Conservation (phyloP, 2,797 vertebrate species). For the Aulostomus chinensis region DNA sequence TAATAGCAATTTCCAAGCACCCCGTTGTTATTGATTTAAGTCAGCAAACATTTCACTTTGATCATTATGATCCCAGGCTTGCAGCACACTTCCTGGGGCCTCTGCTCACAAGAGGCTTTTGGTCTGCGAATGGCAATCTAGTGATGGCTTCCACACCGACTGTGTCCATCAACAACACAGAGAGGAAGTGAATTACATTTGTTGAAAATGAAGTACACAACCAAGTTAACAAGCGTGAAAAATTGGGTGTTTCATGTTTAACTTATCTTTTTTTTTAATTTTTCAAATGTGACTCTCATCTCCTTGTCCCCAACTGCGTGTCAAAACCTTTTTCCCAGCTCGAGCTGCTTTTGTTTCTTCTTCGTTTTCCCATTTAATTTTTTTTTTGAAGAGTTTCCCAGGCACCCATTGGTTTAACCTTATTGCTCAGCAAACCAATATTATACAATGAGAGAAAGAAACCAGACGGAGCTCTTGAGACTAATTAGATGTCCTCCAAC, state of each 20-base stretch:
- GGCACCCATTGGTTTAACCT: constrained; percentile 39
- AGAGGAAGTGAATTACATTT: no score
- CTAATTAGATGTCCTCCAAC: constrained; percentile 80
- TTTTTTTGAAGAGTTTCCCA: constrained; percentile 53
- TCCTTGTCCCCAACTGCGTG: constrained; percentile 3
- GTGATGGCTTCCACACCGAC: constrained; percentile 42
- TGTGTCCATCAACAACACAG: neutral
- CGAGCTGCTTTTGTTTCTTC: constrained; percentile 23
- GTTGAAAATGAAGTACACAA: constrained; percentile 41
- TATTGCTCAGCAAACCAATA: constrained; percentile 60
- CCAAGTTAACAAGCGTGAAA: constrained; percentile 41
- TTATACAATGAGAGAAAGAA: constrained; percentile 49
- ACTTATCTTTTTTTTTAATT: constrained; percentile 2
- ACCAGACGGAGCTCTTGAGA: constrained; percentile 68
- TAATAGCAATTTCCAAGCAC: constrained; percentile 78
- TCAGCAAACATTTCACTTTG: constrained; percentile 78
- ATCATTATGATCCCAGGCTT: constrained; percentile 73
- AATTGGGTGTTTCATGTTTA: constrained; percentile 4
- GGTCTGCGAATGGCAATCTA: constrained; percentile 61
- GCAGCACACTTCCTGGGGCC: constrained; percentile 69
- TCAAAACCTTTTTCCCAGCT: constrained; percentile 43
- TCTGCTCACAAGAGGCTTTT: constrained; percentile 55
- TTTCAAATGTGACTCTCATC: constrained; percentile 11
- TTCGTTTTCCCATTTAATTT: constrained; percentile 23
- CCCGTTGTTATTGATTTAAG: constrained; percentile 74